A percentile compares a stretch with the other conserved stretches of the same genome.
These are phyloP conservation scores for Scaptomyza pallida DNA, from an alignment of 1,140 invertebrate species.

Conservation along the genomic window DNA sequence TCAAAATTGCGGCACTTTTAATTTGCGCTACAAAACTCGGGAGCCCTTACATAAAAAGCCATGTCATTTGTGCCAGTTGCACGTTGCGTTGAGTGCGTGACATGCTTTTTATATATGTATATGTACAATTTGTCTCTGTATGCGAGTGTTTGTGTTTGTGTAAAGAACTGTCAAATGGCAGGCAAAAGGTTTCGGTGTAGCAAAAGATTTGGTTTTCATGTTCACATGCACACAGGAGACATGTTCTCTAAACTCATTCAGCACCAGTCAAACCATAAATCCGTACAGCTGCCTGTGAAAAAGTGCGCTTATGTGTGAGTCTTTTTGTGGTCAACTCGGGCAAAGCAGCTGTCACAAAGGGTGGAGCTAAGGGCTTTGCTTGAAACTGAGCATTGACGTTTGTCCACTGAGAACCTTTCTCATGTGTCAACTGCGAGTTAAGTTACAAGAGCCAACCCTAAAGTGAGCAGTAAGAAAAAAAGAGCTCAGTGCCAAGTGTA, in stretches of 20 bases:
- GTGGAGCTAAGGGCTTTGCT: too few relatives aligned
- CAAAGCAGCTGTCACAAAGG: conserved; percentile 5
- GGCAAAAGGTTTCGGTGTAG: conserved; percentile 38
- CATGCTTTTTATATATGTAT: conserved; percentile 25
- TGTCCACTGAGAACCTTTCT: conserved; percentile 35
- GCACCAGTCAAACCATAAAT: conserved; percentile 51
- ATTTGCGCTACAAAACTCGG: conserved; percentile 47
- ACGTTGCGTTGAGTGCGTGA: conserved; percentile 66
- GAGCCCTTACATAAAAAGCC: conserved; percentile 50
- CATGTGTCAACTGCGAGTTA: conserved; percentile 48
- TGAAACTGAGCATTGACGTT: neutral
- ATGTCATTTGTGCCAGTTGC: conserved; percentile 62
- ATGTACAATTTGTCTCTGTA: neutral
- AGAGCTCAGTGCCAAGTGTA: neutral
- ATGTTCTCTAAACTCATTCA: neutral
- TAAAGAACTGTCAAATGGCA: conserved; percentile 25
- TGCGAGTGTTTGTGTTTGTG: neutral
- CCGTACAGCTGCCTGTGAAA: conserved; percentile 23
- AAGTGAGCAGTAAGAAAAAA: conserved; percentile 8
- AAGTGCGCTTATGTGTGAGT: conserved; percentile 19
- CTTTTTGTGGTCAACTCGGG: conserved; percentile 56
- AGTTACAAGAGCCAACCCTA: conserved; percentile 17
- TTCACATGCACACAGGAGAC: conserved; percentile 10
- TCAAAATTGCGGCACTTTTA: conserved; percentile 31
- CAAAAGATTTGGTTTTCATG: conserved; percentile 22